These are phyloP conservation scores for Montipora capitata DNA, from an alignment of 92 coral and sea anemone genomes.

Conservation along the genomic window DNA sequence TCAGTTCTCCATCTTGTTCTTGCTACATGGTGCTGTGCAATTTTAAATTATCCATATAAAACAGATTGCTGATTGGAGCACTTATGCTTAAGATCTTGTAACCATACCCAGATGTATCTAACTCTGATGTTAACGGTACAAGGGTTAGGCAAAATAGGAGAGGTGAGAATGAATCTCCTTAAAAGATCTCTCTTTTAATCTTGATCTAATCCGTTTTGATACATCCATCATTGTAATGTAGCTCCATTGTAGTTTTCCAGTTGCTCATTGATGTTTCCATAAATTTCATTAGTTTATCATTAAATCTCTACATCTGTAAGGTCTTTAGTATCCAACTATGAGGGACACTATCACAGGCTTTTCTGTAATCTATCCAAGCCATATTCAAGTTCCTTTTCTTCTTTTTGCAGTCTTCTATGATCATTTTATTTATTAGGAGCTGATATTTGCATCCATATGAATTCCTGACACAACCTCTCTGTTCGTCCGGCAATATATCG, in stretches of 20 bases:
- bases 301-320: too few species aligned
- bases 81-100: constrained; percentile 4
- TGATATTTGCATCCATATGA: too few species aligned
- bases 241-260: constrained; percentile 45
- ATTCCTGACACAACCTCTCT: too few species aligned
- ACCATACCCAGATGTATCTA: too few species aligned
- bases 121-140: constrained; percentile 37
- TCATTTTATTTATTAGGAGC: too few species aligned
- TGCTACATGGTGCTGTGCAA: constrained; percentile 10
- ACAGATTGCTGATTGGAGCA: constrained; percentile 1
- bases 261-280: constrained; percentile 20
- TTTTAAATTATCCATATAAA: constrained; percentile 13
- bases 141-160: constrained; percentile 45
- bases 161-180: too few species aligned
- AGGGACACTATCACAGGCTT: constrained; percentile 36
- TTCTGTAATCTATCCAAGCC: constrained; percentile 30
- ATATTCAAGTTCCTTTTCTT: background rate
- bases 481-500: too few species aligned
- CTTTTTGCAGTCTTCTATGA: too few species aligned
- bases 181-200: too few species aligned
- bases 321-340: constrained; percentile 2
- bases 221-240: constrained; percentile 4
- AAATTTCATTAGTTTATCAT: constrained; percentile 11
- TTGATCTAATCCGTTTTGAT: too few species aligned
- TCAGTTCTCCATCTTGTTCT: background rate